Conservation (phyloP, 2,113 vertebrate genomes). For the Corydoras sp. region DNA sequence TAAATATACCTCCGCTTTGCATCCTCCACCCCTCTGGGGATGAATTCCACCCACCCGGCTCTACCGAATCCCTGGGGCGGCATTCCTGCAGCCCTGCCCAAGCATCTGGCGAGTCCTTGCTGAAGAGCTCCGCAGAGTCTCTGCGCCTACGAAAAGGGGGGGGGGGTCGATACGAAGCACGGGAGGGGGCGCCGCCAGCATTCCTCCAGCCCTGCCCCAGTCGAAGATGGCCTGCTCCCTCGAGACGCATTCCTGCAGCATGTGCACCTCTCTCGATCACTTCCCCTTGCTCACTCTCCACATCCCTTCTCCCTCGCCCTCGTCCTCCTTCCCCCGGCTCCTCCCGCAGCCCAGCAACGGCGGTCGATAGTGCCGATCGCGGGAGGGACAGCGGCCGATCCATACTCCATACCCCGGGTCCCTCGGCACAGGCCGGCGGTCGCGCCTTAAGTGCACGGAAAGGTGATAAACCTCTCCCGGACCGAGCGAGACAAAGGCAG, state of each 20-base stretch:
- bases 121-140: conserved; percentile 19
- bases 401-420: conserved; percentile 66
- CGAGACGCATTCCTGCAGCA: conserved; percentile 72
- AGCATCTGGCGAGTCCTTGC: conserved; percentile 38
- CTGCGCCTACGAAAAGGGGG: conserved; percentile 11
- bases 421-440: conserved; percentile 73
- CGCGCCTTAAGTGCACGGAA: conserved; percentile 71
- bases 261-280: conserved; percentile 57
- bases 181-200: conserved; percentile 48
- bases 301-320: background rate
- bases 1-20: conserved; percentile 66
- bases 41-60: conserved; percentile 60
- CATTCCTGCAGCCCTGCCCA: conserved; percentile 66
- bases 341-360: conserved; percentile 72
- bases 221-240: conserved; percentile 62
- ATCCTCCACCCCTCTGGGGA: conserved; percentile 33
- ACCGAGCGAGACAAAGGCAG: conserved; percentile 59
- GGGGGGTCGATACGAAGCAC: conserved; percentile 24
- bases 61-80: conserved; percentile 63
- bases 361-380: conserved; percentile 75
- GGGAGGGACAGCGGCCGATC: conserved; percentile 72
- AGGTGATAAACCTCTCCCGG: conserved; percentile 72
- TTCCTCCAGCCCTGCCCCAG: conserved; percentile 69
- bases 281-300: conserved; percentile 58
- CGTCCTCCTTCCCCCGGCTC: conserved; percentile 57